Base-by-base conservation (phyloP, 1,140 invertebrate species). In the Plutomurus gul region DNA sequence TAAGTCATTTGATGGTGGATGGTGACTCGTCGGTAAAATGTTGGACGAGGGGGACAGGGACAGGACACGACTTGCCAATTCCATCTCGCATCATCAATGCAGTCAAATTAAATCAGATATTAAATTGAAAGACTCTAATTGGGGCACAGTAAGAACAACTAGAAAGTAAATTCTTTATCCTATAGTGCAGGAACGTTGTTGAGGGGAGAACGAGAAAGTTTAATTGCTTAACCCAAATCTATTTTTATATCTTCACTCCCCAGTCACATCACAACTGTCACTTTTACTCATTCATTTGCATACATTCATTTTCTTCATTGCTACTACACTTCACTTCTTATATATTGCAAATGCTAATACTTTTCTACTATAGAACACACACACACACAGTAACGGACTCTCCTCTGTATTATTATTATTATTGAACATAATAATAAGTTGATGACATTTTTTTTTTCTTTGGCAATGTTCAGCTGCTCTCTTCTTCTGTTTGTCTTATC, bases 151-250 rank as follows among this genome's bases (percentile, higher is more conserved):
- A 27, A 65, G 56, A 65, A 65, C n/a, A 65, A 65, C 56, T 65
- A 65, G 56, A 65, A 65, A 65, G 56, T 65, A 65, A 27, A 33
- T n/a, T 25, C 56, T 65, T 7, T 33, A 65, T n/a, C n/a, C n/a
- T n/a, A n/a, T n/a, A n/a, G n/a, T n/a, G n/a, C n/a, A 65, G 36
- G 56, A 65, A 65, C 56, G 56, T 65, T 65, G 25, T n/a, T 65
- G 36, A 65, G 56, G 30, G 13, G 56, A 65, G 56, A 65, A 65
- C 56, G 56, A 65, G 56, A 65, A 65, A 65, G 56, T 65, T 65
- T 65, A 65, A 65, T 65, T 65, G 56, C 56, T 65, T 65, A 65
- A 65, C 56, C 56, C 56, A 65, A 65, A 65, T 65, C 56, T 65
- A 65, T 65, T 65, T 65, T 65, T 65, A 65, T 65, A 65, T 65